Evolutionary conservation across 2,888 invertebrate genomes (phyloP), one percentile per base, ranked within the genome.

Genomic region (Branchipolynoe longqiensis): DNA sequence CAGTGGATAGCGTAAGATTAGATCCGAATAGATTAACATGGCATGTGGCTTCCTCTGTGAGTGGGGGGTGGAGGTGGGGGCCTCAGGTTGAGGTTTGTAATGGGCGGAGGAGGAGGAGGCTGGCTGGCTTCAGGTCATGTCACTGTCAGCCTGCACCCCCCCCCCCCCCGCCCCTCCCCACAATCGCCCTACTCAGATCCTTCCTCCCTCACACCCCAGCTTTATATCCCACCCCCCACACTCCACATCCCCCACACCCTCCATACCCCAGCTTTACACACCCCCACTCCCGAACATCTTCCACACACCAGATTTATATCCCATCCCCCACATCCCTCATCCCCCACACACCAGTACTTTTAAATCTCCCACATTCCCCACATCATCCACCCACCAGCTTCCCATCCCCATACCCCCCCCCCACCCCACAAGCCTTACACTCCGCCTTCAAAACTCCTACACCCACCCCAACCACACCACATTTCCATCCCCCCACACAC

Each of bases 21-120:
- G n/a, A n/a, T n/a, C n/a, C n/a, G n/a, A n/a, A n/a, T n/a, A n/a
- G n/a, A n/a, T n/a, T n/a, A n/a, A n/a, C n/a, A n/a, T n/a, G 38
- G 22, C 38, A 69, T 69, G 36, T 69, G 69, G 69, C 69, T 69
- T 69, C 38, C 22, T 18, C 22, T 33, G 38, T 2, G 62, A 2
- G 69, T 14, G 33, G 36, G 22, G 22, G 4, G 33, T 8, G 69
- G n/a, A 33, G 14, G 36, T 36, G 38, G 38, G 22, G 36, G 4
- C 36, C 69, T 36, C 22, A 69, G 69, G 69, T 69, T 33, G 38
- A 69, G 69, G 69, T 33, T 25, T 69, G 69, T 69, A 69, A 69
- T 69, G 36, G 69, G 38, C 38, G 38, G 38, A 64, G 36, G 38
- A 22, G 6, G 36, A 38, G 69, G 69, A 48, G 25, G 73, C n/a